Evolutionary conservation across 1,140 invertebrate species (phyloP), one percentile per base, ranked within the genome.

Genomic region (Trichonephila inaurata): DNA sequence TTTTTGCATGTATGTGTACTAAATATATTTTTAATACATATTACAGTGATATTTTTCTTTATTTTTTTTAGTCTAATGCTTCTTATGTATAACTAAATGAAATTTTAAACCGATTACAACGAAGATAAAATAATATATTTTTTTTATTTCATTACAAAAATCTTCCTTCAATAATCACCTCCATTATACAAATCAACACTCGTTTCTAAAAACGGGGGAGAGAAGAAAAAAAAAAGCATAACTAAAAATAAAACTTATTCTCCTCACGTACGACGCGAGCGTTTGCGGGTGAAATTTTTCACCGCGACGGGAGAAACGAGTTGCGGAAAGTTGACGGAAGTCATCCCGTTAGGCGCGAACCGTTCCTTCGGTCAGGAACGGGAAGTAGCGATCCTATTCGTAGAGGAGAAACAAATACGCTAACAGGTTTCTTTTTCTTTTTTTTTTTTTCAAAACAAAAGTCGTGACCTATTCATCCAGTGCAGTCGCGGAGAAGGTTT

Each of bases 381-480:
- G 51, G 82, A 83, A 83, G 82, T 33, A 40, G 24, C 10, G 72
- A 77, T 33, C 77, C 51, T 10, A 18, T 62, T 88, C 64, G 16
- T 28, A 28, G 60, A 16, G 60, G 28, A 85, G 85, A 14, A 33
- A 51, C 18, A 87, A 89, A 62, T 40, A 24, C 18, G 51, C 51
- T 64, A 91, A 91, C 91, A 19, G 82, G 91, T 92, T 40, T 51
- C 60, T 33, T 33, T 33, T 3, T 40, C 2, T 86, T 33, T 33
- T n/a, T 83, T 10, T 10, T 83, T 10, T 10, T 24, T 51, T 18
- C 40, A 72, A 86, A 66, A 64, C 60, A 69, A 82, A 69, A 86
- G 82, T 92, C 62, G 83, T 92, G 91, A 92, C 91, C 91, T 82
- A 92, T 69, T 92, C 91, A 92, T 81, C 91, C 44, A 92, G 91